Evolutionary conservation across 2,888 invertebrate species (phyloP).

Genomic region (Drosophila nr. perissopoda): DNA sequence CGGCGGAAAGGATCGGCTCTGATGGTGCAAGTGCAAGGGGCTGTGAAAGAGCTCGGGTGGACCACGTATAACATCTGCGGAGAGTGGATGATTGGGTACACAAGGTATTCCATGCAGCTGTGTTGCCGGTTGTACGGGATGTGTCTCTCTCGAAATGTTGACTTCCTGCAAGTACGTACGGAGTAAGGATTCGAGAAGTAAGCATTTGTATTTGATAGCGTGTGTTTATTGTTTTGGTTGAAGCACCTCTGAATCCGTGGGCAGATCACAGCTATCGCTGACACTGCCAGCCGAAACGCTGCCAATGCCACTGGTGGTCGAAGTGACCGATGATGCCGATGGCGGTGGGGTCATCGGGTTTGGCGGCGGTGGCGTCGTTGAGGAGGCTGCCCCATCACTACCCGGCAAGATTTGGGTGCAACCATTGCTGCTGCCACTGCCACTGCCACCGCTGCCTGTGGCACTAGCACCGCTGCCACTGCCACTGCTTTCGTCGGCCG

Average conservation of each 20-base stretch:
- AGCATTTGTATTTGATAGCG: background rate
- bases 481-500: conserved; percentile 77
- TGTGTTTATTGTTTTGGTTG: background rate
- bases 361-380: conserved; percentile 71
- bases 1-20: conserved; percentile 89
- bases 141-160: conserved; percentile 88
- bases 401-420: conserved; percentile 49
- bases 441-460: conserved; percentile 15
- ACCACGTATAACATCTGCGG: conserved; percentile 84
- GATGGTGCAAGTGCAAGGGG: conserved; percentile 88
- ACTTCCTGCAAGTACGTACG: conserved; percentile 86
- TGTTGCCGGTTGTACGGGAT: conserved; percentile 87
- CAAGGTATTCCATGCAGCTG: conserved; percentile 72
- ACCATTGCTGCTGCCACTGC: conserved; percentile 56
- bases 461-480: conserved; percentile 27
- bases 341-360: conserved; percentile 84
- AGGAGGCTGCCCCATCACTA: conserved; percentile 56
- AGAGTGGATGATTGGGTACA: conserved; percentile 71
- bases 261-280: conserved; percentile 84
- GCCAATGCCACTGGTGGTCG: conserved; percentile 84
- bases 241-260: conserved; percentile 84
- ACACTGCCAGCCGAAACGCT: conserved; percentile 82
- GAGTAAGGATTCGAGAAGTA: background rate
- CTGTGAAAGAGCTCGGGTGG: conserved; percentile 87
- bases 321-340: conserved; percentile 84